Conservation (phyloP, 2,888 invertebrate species). For the Drosophila prolongata region DNA sequence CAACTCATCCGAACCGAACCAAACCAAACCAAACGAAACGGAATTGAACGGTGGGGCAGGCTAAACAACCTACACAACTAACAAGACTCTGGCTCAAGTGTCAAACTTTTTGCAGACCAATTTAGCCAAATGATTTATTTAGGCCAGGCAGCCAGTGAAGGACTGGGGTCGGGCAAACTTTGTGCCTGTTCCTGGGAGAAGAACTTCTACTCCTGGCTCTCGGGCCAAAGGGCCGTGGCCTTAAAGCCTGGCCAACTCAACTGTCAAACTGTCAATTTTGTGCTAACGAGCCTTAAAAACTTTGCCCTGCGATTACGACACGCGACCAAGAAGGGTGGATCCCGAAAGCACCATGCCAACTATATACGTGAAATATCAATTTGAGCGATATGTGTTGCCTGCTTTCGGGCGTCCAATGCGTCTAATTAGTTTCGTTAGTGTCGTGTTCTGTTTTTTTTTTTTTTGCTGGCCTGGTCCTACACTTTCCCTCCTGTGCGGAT, state of each 20-base stretch:
- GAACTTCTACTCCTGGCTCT: background rate
- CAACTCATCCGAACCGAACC: constrained; percentile 10
- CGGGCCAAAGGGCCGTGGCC: constrained; percentile 64
- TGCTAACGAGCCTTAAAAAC: constrained; percentile 80
- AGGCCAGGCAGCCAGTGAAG: constrained; percentile 58
- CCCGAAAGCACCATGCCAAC: background rate
- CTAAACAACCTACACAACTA: constrained; percentile 53
- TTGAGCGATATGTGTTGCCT: constrained; percentile 63
- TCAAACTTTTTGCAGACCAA: constrained; percentile 79
- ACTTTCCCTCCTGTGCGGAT: constrained; percentile 17
- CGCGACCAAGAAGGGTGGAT: constrained; percentile 27
- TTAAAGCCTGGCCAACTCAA: constrained; percentile 80
- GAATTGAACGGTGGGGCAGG: background rate
- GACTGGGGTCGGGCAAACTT: constrained; percentile 23
- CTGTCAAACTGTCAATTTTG: constrained; percentile 82
- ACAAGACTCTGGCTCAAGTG: constrained; percentile 75
- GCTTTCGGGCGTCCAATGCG: constrained; percentile 68
- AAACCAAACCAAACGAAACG: background rate
- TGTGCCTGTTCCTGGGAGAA: constrained; percentile 3
- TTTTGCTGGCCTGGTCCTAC: constrained; percentile 27
- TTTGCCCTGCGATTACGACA: constrained; percentile 60
- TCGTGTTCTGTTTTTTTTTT: constrained; percentile 47
- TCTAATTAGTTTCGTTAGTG: constrained; percentile 81
- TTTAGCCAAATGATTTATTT: constrained; percentile 80
- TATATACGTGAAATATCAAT: constrained; percentile 73